These are phyloP conservation scores for Alsophila aescularia DNA, from an alignment of 2,888 invertebrate species.

Conservation along the genomic window DNA sequence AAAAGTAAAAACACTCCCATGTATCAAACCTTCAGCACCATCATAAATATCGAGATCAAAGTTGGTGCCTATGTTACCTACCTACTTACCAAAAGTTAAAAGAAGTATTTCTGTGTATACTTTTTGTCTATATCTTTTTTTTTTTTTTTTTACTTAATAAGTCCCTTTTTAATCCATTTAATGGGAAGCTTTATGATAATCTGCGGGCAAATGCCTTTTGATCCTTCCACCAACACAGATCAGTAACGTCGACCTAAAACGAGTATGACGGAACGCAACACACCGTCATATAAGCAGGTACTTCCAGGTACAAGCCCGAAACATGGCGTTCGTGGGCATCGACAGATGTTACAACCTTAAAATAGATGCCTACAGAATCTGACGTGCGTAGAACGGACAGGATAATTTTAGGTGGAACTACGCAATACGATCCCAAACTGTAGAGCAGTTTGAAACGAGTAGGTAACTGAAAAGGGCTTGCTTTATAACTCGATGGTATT, in stretches of 20 bases:
- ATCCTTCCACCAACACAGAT: background rate
- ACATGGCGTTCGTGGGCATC: slow-evolving; percentile 12
- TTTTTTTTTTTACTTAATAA: too few relatives aligned
- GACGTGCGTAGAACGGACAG: slow-evolving; percentile 9
- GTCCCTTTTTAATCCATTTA: too few relatives aligned
- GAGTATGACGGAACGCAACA: background rate
- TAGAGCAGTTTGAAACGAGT: slow-evolving; percentile 10
- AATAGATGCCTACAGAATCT: slow-evolving; percentile 19
- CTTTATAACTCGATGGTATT: too few relatives aligned
- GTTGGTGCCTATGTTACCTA: too few relatives aligned
- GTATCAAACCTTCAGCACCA: too few relatives aligned
- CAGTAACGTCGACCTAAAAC: background rate
- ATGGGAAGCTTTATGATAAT: too few relatives aligned
- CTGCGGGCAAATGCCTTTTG: too few relatives aligned
- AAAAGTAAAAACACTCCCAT: too few relatives aligned
- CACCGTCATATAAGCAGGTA: slow-evolving; percentile 3
- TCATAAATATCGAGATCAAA: too few relatives aligned
- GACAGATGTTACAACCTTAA: slow-evolving; percentile 23
- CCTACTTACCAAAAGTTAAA: too few relatives aligned
- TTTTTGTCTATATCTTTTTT: too few relatives aligned
- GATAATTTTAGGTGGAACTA: slow-evolving; percentile 26
- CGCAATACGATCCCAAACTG: slow-evolving; percentile 17
- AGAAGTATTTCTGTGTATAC: too few relatives aligned
- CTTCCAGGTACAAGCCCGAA: background rate
- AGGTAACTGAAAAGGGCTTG: slow-evolving; percentile 6